Percentiles rank a stretch among this genome's conserved stretches.
Conservation (phyloP, 2,797 vertebrate species). For the Anolis apletophallus region DNA sequence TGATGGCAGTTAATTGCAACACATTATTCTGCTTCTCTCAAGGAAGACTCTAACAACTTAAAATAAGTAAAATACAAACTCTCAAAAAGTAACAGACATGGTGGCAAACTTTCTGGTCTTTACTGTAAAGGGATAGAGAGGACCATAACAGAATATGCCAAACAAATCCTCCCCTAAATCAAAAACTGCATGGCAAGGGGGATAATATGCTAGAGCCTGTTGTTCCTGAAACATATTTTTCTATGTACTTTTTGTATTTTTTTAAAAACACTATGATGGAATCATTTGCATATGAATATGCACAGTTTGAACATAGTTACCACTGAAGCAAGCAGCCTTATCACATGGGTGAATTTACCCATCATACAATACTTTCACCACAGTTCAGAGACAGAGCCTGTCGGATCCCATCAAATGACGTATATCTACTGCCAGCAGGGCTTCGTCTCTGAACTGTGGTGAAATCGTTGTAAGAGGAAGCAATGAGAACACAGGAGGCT, state of each 20-base stretch:
- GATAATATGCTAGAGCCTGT: background rate
- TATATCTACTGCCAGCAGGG: too few species aligned
- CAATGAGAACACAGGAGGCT: too few species aligned
- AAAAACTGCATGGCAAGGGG: background rate
- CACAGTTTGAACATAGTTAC: background rate
- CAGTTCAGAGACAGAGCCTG: too few species aligned
- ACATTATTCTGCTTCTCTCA: background rate
- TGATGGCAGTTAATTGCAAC: background rate
- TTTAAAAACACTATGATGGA: conserved; percentile 23
- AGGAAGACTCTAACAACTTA: background rate
- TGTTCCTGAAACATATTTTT: background rate
- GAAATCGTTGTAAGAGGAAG: too few species aligned
- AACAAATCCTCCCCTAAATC: background rate
- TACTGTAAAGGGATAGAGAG: too few species aligned
- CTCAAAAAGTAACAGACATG: background rate
- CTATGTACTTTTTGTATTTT: background rate
- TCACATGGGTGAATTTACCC: too few species aligned
- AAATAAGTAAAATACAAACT: background rate
- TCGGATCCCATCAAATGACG: too few species aligned
- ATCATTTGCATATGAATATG: background rate
- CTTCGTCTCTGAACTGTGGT: too few species aligned
- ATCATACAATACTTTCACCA: too few species aligned
- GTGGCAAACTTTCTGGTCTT: too few species aligned
- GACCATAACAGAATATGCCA: background rate
- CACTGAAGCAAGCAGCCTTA: too few species aligned